Base-by-base conservation (phyloP, 2,113 vertebrate genomes). In the Nymphicus hollandicus region DNA sequence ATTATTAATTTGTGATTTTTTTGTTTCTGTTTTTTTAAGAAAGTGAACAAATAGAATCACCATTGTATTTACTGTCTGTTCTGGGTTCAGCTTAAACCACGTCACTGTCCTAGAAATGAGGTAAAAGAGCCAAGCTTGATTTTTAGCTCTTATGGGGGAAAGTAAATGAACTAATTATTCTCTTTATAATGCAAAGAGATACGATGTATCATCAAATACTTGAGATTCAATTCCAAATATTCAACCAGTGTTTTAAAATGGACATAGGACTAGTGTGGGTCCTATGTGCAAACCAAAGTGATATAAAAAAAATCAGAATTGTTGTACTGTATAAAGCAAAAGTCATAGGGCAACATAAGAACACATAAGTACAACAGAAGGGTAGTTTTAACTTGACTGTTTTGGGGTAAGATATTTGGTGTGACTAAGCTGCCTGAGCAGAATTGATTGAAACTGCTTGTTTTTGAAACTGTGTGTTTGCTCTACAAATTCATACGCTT, bases 401-500 rank as follows among this genome's bases (percentile, higher is more conserved):
- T 91, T 39, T 43, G 52, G 47, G 50, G 27, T 44, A 68, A 65
- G 23, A 6, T 61, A 43, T 55, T 44, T 82, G 35, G 19, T 71
- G 43, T 41, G 23, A 69, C 17, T 81, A 46, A 76, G 37, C 31
- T 60, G 24, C 28, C 17, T 55, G 65, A 81, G 44, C 47, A 91
- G 82, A 91, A 82, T 70, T 88, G 27, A 77, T 44, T 72, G 60
- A 64, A 69, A 35, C n/a, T 64, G 28, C 25, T 65, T 65, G 5
- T n/a, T n/a, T n/a, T n/a, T n/a, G n/a, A n/a, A n/a, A n/a, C n/a
- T 87, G 50, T 60, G 18, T 74, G 29, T 81, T 63, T 0, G 0
- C 16, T 84, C 17, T 84, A 52, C 20, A 84, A 37, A 74, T 91
- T 90, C 66, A 71, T 61, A 10, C 14, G 64, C 33, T 79, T 80